Conservation (phyloP, 2,797 vertebrate genomes). For the Babyrousa celebensis region DNA sequence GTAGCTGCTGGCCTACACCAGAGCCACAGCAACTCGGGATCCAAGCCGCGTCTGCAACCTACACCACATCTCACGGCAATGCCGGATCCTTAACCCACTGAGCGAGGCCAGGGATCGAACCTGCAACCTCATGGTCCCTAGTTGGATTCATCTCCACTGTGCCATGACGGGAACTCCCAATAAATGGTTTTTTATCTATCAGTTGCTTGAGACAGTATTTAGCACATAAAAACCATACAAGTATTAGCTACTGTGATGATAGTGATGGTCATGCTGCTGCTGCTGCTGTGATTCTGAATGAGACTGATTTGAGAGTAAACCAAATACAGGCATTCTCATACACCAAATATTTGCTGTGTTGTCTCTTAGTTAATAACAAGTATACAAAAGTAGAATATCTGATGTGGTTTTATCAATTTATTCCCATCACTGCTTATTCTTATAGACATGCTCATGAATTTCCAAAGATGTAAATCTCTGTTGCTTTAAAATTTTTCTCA, state of each 20-base stretch:
- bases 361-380: background rate
- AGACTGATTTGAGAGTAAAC: conserved; percentile 40
- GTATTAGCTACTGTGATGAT: background rate
- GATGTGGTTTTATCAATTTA: background rate
- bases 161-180: background rate
- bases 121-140: too few relatives aligned
- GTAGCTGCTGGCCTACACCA: too few relatives aligned
- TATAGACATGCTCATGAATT: background rate
- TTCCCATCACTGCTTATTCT: conserved; percentile 3
- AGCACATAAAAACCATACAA: background rate
- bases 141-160: too few relatives aligned
- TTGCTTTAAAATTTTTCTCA: background rate
- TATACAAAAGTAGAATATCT: conserved; percentile 22
- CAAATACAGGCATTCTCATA: background rate
- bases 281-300: background rate
- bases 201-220: background rate
- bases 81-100: too few relatives aligned
- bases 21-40: too few relatives aligned
- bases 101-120: too few relatives aligned
- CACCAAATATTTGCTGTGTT: background rate
- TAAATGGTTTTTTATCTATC: background rate
- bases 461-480: background rate
- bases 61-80: too few relatives aligned
- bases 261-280: background rate
- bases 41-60: too few relatives aligned